phyloP scores from a whole-genome alignment of 2,888 invertebrate genomes.

The Philhelius pedissequus region DNA sequence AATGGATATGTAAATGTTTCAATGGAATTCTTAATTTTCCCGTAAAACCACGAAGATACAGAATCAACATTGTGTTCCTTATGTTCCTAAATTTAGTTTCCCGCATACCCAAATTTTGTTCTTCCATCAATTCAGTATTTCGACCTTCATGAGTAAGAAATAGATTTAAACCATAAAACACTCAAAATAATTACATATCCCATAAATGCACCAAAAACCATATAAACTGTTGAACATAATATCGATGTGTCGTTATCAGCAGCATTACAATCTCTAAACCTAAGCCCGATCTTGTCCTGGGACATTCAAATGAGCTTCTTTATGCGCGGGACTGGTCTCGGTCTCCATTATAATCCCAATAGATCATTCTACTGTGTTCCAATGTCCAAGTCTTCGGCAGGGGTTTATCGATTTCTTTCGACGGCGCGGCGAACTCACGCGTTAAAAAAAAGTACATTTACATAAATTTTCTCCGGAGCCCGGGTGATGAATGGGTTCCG shows the following conservation, averaged over 20 bases:
- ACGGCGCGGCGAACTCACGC: background rate
- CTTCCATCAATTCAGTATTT: background rate
- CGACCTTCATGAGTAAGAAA: background rate
- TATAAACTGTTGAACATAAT: background rate
- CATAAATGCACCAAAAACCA: background rate
- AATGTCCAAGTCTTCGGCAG: slow-evolving; percentile 2
- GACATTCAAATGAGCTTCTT: slow-evolving; percentile 20
- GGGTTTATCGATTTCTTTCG: slow-evolving; percentile 22
- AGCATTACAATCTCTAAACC: slow-evolving; percentile 3
- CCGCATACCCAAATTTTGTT: background rate
- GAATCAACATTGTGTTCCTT: no score
- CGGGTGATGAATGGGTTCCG: slow-evolving; percentile 41
- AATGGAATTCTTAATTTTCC: no score
- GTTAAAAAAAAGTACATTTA: background rate
- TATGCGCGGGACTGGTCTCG: background rate
- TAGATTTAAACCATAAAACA: background rate
- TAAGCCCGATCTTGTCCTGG: slow-evolving; percentile 3
- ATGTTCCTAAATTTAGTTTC: background rate
- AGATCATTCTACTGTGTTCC: slow-evolving; percentile 39
- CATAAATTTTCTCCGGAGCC: slow-evolving; percentile 37
- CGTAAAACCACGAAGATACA: no score
- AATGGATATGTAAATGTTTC: no score
- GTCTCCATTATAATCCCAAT: slow-evolving; percentile 13
- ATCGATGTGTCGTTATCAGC: slow-evolving; percentile 9
- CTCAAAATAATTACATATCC: background rate